These are phyloP conservation scores for Ridgeia piscesae DNA, from an alignment of 1,140 invertebrate genomes.

Conservation along the genomic window DNA sequence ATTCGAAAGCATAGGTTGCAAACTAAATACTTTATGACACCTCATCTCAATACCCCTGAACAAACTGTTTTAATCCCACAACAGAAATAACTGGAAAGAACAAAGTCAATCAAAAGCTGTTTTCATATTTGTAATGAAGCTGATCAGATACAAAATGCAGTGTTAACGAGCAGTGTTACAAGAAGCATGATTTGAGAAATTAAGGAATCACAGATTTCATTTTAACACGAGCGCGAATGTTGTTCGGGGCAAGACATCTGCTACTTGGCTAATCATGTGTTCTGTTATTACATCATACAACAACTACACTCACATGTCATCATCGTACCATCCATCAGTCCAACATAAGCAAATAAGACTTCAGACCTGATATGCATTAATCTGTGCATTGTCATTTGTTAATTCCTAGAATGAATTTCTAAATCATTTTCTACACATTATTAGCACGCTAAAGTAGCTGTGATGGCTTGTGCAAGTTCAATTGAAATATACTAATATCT, in stretches of 20 bases:
- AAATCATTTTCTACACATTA: neutral
- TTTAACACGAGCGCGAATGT: neutral
- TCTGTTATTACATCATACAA: neutral
- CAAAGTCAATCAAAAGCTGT: neutral
- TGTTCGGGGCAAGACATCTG: neutral
- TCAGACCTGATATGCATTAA: neutral
- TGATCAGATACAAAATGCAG: neutral
- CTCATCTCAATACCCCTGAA: no score
- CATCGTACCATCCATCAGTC: neutral
- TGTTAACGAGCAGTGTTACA: neutral
- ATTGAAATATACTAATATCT: neutral
- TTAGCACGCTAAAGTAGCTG: neutral
- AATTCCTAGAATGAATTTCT: neutral
- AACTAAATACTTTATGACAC: no score
- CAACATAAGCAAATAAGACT: neutral
- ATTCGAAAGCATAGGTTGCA: no score
- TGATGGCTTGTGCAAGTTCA: neutral
- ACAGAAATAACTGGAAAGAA: neutral
- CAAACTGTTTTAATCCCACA: neutral
- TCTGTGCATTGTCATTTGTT: neutral
- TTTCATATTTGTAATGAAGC: neutral
- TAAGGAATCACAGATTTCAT: neutral
- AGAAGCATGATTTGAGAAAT: neutral
- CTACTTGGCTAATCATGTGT: neutral
- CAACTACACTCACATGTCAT: neutral